Base-by-base conservation (phyloP, 2,113 vertebrate genomes). In the Melospiza melodia region DNA sequence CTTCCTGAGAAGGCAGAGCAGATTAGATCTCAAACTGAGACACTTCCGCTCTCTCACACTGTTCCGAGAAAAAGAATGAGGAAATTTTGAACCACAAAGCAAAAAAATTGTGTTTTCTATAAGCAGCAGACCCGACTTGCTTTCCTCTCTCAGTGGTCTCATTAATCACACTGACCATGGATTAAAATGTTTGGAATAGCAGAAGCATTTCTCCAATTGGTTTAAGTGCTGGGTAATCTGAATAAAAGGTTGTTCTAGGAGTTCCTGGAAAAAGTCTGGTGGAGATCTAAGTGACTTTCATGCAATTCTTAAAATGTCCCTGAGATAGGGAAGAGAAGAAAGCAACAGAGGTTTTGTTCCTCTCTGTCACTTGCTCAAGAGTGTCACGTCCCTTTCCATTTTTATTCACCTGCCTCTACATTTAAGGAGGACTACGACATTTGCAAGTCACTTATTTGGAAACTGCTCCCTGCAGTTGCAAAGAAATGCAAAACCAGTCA, bases 51-150 rank as follows among this genome's bases (percentile, higher is more conserved):
- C 66, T 61, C n/a, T 84, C 5, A 10, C 41, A 76, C 71, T 92
- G 28, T 98, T 98, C 97, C 86, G 90, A 97, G 96, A 98, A 98
- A 96, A 96, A 78, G 71, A 88, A 87, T 83, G 93, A 93, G 87
- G 96, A 97, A 97, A 97, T 88, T 92, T 79, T 8, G 7, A 15
- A 69, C 49, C 61, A 74, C 79, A 67, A 67, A 86, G 15, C 15
- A 85, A 85, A 85, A 85, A 87, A 82, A 61, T 18, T 0, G 0
- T 35, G 5, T 78, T 92, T 94, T 49, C 31, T 71, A 59, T 27
- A 71, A 74, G 39, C 91, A 59, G 43, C 17, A 65, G 58, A 66
- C 46, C 20, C 33, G 61, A 11, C 4, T 41, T 41, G 48, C 28
- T 75, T 74, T 84, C 0, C 0, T 43, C 25, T 72, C 51, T 83